Base-by-base conservation (phyloP, 2,888 invertebrate genomes). In the Caenorhabditis virilis region DNA sequence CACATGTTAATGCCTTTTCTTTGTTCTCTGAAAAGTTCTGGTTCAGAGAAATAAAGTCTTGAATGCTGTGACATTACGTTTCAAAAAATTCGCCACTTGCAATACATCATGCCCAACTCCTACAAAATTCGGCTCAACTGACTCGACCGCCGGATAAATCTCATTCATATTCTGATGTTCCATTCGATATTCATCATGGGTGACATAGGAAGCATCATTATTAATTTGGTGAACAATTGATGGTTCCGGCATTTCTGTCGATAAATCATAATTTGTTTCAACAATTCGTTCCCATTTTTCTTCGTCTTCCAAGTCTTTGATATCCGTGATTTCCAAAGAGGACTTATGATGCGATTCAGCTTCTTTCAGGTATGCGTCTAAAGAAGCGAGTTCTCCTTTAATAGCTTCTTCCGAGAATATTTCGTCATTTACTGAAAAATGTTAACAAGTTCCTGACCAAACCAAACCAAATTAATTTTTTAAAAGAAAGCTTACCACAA, bases 101-200 rank as follows among this genome's bases (percentile, higher is more conserved):
- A 84, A 67, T 77, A 84, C 78, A 64, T 84, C 84, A 30, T 82
- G 79, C 5, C 83, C 76, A 45, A 84, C 72, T 4, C 84, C 84
- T 11, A 83, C 76, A 7, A 81, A 77, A 72, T 84, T 84, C 33
- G 83, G 83, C 63, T 83, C 79, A 73, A 58, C 45, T 26, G 33
- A n/a, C 20, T 61, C 58, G 4, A 58, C 62, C 11, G 50, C 23
- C 1, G 52, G 48, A 18, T 33, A 59, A n/a, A 58, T 55, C 22
- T 54, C 30, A 11, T 2, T 18, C n/a, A n/a, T 16, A 20, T 52
- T 36, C 22, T 25, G 27, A 4, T 55, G 36, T 9, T 58, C 55
- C 55, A 56, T 58, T 36, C 56, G 50, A 27, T 69, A 59, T 26
- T 57, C 69, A 39, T 69, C 68, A 27, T 60, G 59, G 0, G 65